Conservation (phyloP, 2,888 invertebrate genomes). For the Caenorhabditis sp. region DNA sequence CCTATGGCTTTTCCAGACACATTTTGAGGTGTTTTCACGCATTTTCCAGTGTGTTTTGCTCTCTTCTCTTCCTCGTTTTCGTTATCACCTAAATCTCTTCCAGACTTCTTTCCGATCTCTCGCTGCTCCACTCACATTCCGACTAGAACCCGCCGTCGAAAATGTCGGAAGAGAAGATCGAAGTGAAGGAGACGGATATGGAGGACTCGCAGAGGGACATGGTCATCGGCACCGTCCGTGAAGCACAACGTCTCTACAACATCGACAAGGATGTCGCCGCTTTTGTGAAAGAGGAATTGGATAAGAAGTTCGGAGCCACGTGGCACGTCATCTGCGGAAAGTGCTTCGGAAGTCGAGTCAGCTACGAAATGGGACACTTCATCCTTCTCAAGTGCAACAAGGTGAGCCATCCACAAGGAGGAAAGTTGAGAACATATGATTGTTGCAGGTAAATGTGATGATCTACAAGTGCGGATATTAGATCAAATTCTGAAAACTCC, state of each 20-base stretch:
- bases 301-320: constrained; percentile 65
- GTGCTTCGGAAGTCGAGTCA: constrained; percentile 66
- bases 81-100: background rate
- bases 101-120: constrained; percentile 12
- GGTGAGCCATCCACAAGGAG: constrained; percentile 9
- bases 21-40: background rate
- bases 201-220: constrained; percentile 57
- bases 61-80: constrained; percentile 1
- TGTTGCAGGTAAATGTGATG: constrained; percentile 67
- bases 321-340: constrained; percentile 69
- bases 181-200: constrained; percentile 66
- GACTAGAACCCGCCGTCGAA: background rate
- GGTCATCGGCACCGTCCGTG: constrained; percentile 59
- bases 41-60: background rate
- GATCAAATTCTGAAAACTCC: background rate
- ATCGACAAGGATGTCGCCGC: constrained; percentile 70
- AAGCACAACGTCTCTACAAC: constrained; percentile 63
- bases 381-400: constrained; percentile 66
- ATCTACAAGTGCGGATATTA: constrained; percentile 69
- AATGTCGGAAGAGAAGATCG: constrained; percentile 61
- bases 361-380: constrained; percentile 68
- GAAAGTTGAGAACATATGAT: background rate
- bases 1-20: background rate
- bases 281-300: constrained; percentile 65
- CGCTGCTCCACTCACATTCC: constrained; percentile 10